These are phyloP conservation scores for Drosophila seguyi DNA, from an alignment of 1,140 invertebrate species.

Conservation along the genomic window DNA sequence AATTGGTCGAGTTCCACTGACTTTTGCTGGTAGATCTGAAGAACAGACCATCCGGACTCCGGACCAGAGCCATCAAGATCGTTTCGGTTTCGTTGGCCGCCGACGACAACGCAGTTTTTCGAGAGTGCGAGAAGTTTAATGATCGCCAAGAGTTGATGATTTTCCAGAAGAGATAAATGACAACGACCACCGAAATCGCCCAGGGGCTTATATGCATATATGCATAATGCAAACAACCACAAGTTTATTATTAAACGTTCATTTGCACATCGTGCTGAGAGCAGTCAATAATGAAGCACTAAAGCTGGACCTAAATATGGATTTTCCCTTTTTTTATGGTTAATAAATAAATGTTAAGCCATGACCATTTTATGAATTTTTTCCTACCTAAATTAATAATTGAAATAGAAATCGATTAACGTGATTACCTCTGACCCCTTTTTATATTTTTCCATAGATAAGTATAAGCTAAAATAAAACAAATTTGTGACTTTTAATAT, in stretches of 20 bases:
- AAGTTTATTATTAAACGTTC: slow-evolving; percentile 16
- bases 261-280: slow-evolving; percentile 18
- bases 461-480: too few relatives aligned
- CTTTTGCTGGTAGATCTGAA: slow-evolving; percentile 12
- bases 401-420: too few relatives aligned
- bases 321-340: too few relatives aligned
- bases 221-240: slow-evolving; percentile 43
- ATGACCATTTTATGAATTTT: too few relatives aligned
- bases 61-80: slow-evolving; percentile 62
- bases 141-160: slow-evolving; percentile 66
- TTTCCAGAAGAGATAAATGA: slow-evolving; percentile 73
- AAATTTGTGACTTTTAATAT: background rate
- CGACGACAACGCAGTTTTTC: slow-evolving; percentile 22
- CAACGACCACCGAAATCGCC: slow-evolving; percentile 70
- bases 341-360: background rate
- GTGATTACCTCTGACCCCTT: too few relatives aligned
- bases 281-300: background rate
- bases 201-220: slow-evolving; percentile 32
- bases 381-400: too few relatives aligned
- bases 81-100: slow-evolving; percentile 54
- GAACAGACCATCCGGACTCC: slow-evolving; percentile 12
- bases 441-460: too few relatives aligned
- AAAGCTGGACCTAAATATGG: background rate
- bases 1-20: slow-evolving; percentile 59
- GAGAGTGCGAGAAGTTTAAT: slow-evolving; percentile 61